Evolutionary conservation across 2,797 vertebrate species (phyloP), one percentile per base, ranked within the genome.

Genomic region (Anolis apletophallus): DNA sequence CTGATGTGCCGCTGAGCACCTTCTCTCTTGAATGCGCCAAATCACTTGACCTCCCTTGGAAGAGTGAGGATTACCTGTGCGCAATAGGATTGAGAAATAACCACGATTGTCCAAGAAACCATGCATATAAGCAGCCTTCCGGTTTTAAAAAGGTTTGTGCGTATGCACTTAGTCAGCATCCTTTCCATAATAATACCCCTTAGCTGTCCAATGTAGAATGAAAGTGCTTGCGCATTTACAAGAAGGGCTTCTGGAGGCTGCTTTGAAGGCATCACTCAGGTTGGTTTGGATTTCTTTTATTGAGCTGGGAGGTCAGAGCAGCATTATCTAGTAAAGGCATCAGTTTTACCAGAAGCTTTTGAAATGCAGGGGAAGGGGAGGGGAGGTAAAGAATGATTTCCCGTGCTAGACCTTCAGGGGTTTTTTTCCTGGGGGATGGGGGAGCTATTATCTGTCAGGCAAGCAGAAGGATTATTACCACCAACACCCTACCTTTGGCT

Each of bases 251-350:
- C 32, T 40, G 59, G 67, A 64, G 26, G 74, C 64, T 36, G 40
- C 55, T 78, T 79, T 81, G 80, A 73, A 85, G 64, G 46, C 12
- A 11, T 57, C 23, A 29, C 55, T n/a, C 87, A 50, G 67, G n/a
- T 73, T 84, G 84, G 78, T 72, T 77, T 85, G 83, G 84, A n/a
- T 67, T 88, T 90, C 68, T 40, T 80, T 83, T 23, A 1, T 5
- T 77, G 67, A 80, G 59, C 55, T 82, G 61, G 34, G 34, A 81
- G 80, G 59, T 86, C 0, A 3, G 54, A n/a, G 52, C 85, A 79
- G 7, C 82, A 68, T 23, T 91, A 82, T 86, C 86, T 88, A 81
- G 88, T 90, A 80, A 88, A 78, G 36, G 50, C 46, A 78, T 61
- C 74, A 21, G 16, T 64, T 19, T 78, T 78, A 59, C 72, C 55